A percentile compares a stretch with the other conserved stretches of the same genome.
Conservation (phyloP, 2,888 invertebrate genomes). For the Caenorhabditis angaria region DNA sequence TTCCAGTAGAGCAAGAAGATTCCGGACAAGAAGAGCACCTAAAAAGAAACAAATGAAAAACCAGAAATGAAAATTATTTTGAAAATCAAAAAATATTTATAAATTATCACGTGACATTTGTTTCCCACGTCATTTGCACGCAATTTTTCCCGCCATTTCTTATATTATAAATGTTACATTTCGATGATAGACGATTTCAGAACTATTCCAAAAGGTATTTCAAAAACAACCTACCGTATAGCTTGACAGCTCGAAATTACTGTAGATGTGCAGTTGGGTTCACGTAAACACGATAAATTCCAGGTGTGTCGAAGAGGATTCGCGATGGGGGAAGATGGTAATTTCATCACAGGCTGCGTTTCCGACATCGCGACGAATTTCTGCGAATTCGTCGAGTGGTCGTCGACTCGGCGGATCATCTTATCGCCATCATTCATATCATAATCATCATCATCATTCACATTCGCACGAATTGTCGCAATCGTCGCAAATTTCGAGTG, state of each 20-base stretch:
- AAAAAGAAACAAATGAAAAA: conserved; percentile 7
- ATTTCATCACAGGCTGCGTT: too few species aligned
- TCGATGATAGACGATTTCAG: conserved; percentile 31
- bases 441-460: background rate
- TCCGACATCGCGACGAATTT: background rate
- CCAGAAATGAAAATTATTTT: too few species aligned
- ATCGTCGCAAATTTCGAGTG: background rate
- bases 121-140: background rate
- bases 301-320: conserved; percentile 39
- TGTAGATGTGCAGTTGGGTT: conserved; percentile 31
- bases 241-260: conserved; percentile 25
- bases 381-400: conserved; percentile 15
- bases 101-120: conserved; percentile 16
- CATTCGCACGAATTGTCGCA: conserved; percentile 12
- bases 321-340: conserved; percentile 8
- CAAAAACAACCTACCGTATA: conserved; percentile 17
- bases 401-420: background rate
- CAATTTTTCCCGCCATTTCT: conserved; percentile 17
- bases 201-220: conserved; percentile 17
- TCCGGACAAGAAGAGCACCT: conserved; percentile 54
- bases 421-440: background rate
- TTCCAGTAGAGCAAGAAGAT: conserved; percentile 49
- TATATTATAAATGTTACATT: conserved; percentile 26
- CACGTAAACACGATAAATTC: conserved; percentile 38
- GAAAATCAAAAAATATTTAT: too few species aligned